Percentiles rank a stretch among this genome's conserved stretches.
These are phyloP conservation scores for Brenthis ino DNA, from an alignment of 2,888 invertebrate species.

Conservation along the genomic window DNA sequence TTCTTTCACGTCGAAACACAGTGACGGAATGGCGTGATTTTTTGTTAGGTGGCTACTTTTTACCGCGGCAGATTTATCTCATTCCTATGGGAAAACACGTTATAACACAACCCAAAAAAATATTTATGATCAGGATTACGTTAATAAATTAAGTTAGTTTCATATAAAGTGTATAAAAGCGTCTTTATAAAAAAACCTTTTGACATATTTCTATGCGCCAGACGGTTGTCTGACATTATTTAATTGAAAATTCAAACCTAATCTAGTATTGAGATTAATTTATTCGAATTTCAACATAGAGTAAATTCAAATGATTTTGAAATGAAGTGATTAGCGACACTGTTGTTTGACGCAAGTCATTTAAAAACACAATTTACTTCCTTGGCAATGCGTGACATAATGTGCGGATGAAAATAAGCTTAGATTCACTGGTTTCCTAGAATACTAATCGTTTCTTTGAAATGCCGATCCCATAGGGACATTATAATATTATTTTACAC, in stretches of 20 bases:
- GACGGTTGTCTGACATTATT: background rate
- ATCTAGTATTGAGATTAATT: constrained; percentile 10
- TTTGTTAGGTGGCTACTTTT: too few species aligned
- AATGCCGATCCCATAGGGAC: constrained; percentile 1
- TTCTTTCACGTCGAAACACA: too few species aligned
- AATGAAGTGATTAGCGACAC: background rate
- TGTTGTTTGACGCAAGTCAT: constrained; percentile 19
- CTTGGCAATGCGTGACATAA: constrained; percentile 27
- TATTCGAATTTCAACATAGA: constrained; percentile 10
- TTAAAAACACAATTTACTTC: constrained; percentile 25
- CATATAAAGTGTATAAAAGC: background rate
- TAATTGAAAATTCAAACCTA: constrained; percentile 7
- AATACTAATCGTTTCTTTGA: constrained; percentile 28
- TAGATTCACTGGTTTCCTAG: constrained; percentile 17
- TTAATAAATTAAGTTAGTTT: too few species aligned
- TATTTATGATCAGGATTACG: too few species aligned
- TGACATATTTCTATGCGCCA: background rate
- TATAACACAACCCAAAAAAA: too few species aligned
- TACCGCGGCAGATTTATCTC: too few species aligned
- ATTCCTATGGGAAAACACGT: too few species aligned
- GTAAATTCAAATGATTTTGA: constrained; percentile 13
- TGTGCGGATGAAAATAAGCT: constrained; percentile 20
- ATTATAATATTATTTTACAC: background rate
- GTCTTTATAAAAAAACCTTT: background rate
- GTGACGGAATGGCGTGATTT: too few species aligned